Base-by-base conservation (phyloP, 2,797 vertebrate genomes). In the Zenarchopterus dispar region DNA sequence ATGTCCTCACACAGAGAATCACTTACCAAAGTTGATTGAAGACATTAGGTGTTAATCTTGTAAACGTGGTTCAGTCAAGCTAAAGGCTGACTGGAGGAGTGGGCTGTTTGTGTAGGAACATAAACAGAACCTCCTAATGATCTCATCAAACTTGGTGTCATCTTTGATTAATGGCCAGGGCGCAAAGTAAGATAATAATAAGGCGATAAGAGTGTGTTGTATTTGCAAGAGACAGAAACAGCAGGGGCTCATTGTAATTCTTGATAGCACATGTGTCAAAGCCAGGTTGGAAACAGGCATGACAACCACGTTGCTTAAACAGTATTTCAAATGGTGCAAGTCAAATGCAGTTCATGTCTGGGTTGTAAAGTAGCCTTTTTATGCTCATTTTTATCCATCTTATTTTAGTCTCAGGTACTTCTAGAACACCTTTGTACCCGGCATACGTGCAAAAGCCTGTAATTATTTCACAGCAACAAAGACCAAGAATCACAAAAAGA, bases 131-230 rank as follows among this genome's bases (percentile, higher is more conserved):
- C 23, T 66, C 24, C 22, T 24, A 22, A 68, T 74, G 49, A 70
- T 75, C 59, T 22, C 0, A 23, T 70, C 42, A 46, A 73, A 44
- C 52, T 54, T 33, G 55, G 44, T 52, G 70, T 75, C 79, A 8
- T 22, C 36, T 74, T 18, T 82, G 70, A 82, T 82, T 75, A 77
- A 82, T 56, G 59, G 24, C 58, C 52, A 19, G n/a, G 44, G 65
- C 50, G 48, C 43, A 22, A 55, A 58, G 55, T 23, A 8, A 69
- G 77, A 66, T 76, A 50, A 67, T 73, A 62, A 3, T 61, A 65
- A 22, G 44, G n/a, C n/a, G n/a, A n/a, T n/a, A 50, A 55, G 57
- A 62, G 41, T 24, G 3, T 1, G 56, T 46, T 24, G 61, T 21
- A 13, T 69, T 43, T 18, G n/a, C 5, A 45, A 55, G 42, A 31